Percentiles rank a stretch among this genome's conserved stretches.
phyloP scores from a whole-genome alignment of 2,888 invertebrate species.

The Ecdyonurus torrentis region DNA sequence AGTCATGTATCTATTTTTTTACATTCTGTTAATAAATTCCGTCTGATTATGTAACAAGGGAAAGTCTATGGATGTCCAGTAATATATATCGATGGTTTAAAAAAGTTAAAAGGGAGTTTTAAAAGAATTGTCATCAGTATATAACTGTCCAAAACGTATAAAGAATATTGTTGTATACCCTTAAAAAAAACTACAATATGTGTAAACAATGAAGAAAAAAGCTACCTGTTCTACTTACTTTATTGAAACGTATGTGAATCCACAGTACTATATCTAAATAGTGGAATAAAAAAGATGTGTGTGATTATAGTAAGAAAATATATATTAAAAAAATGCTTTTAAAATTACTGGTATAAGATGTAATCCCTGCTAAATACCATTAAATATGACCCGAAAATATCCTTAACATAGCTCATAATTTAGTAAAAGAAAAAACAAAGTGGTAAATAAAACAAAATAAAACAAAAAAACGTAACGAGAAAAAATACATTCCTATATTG shows the following conservation, averaged over 20 bases:
- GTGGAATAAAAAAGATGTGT: neutral
- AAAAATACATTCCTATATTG: neutral
- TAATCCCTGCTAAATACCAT: neutral
- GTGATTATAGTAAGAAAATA: neutral
- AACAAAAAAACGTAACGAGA: too few relatives aligned
- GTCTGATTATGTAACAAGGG: neutral
- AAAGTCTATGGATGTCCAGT: neutral
- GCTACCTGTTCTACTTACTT: neutral
- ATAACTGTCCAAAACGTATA: neutral
- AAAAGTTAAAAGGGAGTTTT: neutral
- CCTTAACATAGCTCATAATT: neutral
- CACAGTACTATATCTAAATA: neutral
- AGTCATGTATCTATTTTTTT: neutral
- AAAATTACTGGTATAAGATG: neutral
- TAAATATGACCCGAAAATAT: neutral
- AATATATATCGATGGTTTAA: neutral
- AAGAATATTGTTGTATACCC: neutral
- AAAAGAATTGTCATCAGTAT: neutral
- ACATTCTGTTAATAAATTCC: neutral
- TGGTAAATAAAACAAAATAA: too few relatives aligned
- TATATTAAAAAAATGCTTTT: neutral
- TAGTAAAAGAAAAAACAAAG: conserved; percentile 1
- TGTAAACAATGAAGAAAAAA: neutral
- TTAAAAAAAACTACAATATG: neutral
- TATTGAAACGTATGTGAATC: neutral